Evolutionary conservation across 2,797 vertebrate genomes (phyloP).

Genomic region (Tadarida brasiliensis): DNA sequence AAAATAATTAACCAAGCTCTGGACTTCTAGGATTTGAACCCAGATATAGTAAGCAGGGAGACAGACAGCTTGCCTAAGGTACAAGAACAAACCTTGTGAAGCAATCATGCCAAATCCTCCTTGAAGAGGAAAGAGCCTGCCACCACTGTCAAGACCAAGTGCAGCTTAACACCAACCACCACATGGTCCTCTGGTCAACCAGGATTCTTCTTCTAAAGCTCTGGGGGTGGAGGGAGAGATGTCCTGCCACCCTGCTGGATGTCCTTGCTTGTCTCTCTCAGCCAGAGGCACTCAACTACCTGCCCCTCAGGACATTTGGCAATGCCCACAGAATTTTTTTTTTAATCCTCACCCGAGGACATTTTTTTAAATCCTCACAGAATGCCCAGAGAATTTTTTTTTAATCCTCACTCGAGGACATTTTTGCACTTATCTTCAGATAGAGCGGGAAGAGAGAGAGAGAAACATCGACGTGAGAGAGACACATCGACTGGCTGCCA

Average conservation of each 20-base stretch:
- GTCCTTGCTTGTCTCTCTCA: neutral
- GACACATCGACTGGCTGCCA: too few relatives aligned
- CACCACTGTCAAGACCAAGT: neutral
- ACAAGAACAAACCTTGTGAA: neutral
- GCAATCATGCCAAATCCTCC: neutral
- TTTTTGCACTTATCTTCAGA: too few relatives aligned
- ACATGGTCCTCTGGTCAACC: neutral
- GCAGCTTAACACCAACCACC: neutral
- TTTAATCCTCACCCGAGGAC: too few relatives aligned
- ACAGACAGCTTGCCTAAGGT: neutral
- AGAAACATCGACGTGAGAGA: too few relatives aligned
- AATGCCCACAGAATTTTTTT: neutral
- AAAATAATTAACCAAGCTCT: neutral
- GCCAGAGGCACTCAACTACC: neutral
- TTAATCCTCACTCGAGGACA: too few relatives aligned
- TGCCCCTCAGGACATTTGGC: neutral
- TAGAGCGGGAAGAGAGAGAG: too few relatives aligned
- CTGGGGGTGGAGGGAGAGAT: rapidly evolving
- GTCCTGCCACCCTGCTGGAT: neutral
- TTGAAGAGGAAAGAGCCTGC: neutral
- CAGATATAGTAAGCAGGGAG: neutral
- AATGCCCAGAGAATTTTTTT: neutral
- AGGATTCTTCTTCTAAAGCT: neutral
- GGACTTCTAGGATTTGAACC: neutral
- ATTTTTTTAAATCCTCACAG: too few relatives aligned